A percentile compares a stretch with the other conserved stretches of the same genome.
phyloP scores from a whole-genome alignment of 2,797 vertebrate species.

The Myripristis murdjan region DNA sequence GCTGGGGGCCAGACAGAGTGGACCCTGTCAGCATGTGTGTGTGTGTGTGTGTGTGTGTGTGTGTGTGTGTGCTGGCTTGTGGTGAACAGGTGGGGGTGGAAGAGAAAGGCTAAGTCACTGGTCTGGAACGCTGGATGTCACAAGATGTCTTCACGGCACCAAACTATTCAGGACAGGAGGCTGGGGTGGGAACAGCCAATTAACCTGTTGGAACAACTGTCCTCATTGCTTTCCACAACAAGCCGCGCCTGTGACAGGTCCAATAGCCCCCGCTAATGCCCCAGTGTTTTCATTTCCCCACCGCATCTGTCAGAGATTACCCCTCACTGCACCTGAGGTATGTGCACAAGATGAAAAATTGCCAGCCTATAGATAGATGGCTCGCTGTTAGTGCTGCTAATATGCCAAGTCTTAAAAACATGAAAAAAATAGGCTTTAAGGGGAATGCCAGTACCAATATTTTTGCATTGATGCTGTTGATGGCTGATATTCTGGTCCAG shows the following conservation, averaged over 20 bases:
- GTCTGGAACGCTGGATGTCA: constrained; percentile 70
- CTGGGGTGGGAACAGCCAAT: constrained; percentile 49
- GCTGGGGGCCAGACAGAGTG: constrained; percentile 69
- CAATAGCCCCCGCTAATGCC: constrained; percentile 34
- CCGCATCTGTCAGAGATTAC: constrained; percentile 61
- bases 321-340: constrained; percentile 59
- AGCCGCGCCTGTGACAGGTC: constrained; percentile 39
- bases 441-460: too few species aligned
- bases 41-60: constrained; percentile 37
- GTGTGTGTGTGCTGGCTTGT: constrained; percentile 4
- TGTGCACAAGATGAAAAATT: constrained; percentile 37
- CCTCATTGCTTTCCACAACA: constrained; percentile 27
- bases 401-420: background rate
- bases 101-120: constrained; percentile 41
- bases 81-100: constrained; percentile 54
- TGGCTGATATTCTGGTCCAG: too few species aligned
- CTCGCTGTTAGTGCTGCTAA: background rate
- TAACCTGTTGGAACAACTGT: constrained; percentile 61
- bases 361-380: background rate
- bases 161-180: background rate
- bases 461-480: too few species aligned
- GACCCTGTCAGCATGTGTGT: constrained; percentile 58
- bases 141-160: constrained; percentile 59
- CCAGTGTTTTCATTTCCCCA: constrained; percentile 55
- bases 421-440: too few species aligned